These are phyloP conservation scores for Melopsittacus undulatus DNA, from an alignment of 2,797 vertebrate species.

Conservation along the genomic window DNA sequence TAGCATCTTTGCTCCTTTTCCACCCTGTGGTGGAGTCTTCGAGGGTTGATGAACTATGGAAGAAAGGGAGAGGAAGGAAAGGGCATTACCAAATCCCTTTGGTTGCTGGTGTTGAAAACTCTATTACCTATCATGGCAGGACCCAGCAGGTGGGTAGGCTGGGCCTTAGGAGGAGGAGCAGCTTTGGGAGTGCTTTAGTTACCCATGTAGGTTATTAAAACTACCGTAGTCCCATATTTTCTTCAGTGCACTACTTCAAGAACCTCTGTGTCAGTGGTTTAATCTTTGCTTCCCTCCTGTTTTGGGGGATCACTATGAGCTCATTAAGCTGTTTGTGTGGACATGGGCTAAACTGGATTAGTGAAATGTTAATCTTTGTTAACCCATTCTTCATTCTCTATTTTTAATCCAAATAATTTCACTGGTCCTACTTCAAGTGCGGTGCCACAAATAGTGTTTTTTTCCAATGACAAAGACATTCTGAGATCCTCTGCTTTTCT, in stretches of 20 bases:
- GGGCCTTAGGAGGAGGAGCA: not conserved
- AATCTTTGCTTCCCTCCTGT: not conserved
- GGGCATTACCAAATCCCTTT: not conserved
- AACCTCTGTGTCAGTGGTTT: not conserved
- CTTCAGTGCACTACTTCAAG: not conserved
- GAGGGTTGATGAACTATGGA: not conserved
- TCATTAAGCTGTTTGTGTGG: not conserved
- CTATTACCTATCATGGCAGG: not conserved
- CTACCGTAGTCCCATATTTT: not conserved
- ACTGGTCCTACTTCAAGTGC: not conserved
- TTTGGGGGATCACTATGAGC: not conserved
- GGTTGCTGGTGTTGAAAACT: not conserved
- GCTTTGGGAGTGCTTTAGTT: not conserved
- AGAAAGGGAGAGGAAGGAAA: not conserved
- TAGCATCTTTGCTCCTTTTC: not conserved
- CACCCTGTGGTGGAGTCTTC: not conserved
- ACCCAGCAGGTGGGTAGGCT: not conserved
- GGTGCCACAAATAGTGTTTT: not conserved
- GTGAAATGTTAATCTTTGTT: not conserved
- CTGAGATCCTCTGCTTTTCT: not conserved
- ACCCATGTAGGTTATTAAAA: not conserved
- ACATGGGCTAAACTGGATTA: not conserved
- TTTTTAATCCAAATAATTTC: not conserved
- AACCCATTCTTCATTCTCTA: not conserved
- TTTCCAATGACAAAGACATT: not conserved